Conservation (phyloP, 2,888 invertebrate species). For the Maniola hyperantus region DNA sequence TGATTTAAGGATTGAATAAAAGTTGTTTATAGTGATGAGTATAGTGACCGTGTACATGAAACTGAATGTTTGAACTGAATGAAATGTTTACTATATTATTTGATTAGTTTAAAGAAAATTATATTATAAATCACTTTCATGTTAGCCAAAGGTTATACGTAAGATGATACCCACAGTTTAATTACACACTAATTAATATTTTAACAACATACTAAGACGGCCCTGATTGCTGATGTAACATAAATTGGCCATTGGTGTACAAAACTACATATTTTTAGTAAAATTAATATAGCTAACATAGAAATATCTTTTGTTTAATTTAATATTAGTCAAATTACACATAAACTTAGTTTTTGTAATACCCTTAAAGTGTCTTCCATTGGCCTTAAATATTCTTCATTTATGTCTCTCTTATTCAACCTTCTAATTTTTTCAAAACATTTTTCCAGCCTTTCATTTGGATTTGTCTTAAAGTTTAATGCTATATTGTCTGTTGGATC, state of each 20-base stretch:
- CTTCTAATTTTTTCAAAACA: constrained; percentile 29
- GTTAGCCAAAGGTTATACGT: background rate
- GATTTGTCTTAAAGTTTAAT: constrained; percentile 18
- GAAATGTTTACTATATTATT: too few relatives aligned
- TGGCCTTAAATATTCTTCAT: constrained; percentile 16
- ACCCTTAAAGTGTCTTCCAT: constrained; percentile 15
- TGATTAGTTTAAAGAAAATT: background rate
- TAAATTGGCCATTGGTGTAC: background rate
- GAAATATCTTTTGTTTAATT: background rate
- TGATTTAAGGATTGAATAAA: too few relatives aligned
- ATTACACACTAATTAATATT: background rate
- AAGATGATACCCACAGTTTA: background rate
- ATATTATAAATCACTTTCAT: background rate
- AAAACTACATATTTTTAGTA: background rate
- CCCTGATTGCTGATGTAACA: background rate
- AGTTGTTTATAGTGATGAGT: too few relatives aligned
- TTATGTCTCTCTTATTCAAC: constrained; percentile 26
- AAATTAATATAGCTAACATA: background rate
- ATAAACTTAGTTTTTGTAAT: constrained; percentile 7
- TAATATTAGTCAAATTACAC: constrained; percentile 11
- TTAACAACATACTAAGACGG: background rate
- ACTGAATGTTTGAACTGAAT: too few relatives aligned
- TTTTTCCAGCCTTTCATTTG: constrained; percentile 43
- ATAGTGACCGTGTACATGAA: background rate
- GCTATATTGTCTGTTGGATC: constrained; percentile 34